Conservation (phyloP, 2,113 vertebrate genomes). For the Pycnonotus jocosus region DNA sequence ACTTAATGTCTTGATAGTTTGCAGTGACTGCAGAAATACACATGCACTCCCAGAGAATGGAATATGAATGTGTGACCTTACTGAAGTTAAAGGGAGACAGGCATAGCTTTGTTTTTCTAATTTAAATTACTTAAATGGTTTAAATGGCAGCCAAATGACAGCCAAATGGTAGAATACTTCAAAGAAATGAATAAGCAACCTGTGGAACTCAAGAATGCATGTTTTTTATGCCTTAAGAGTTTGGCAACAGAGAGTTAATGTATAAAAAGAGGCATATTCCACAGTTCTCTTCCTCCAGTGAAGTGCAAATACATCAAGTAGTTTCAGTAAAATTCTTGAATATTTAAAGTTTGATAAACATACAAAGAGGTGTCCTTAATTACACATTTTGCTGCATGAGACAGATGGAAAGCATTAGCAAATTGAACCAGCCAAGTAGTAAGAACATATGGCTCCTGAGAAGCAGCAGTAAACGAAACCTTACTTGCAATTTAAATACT, state of each 20-base stretch:
- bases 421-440: conserved; percentile 46
- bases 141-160: neutral
- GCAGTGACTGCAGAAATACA: neutral
- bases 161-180: neutral
- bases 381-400: conserved; percentile 17
- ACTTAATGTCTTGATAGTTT: neutral
- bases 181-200: neutral
- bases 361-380: conserved; percentile 57
- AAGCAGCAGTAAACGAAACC: conserved; percentile 50
- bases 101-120: neutral
- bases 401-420: conserved; percentile 64
- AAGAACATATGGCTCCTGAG: conserved; percentile 60
- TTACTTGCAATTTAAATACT: conserved; percentile 29
- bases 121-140: conserved; percentile 14
- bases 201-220: neutral
- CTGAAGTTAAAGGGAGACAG: neutral
- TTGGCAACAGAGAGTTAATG: neutral
- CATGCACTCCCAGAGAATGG: neutral
- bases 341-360: conserved; percentile 42
- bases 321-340: conserved; percentile 7
- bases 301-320: conserved; percentile 18
- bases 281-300: neutral
- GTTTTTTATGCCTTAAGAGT: neutral
- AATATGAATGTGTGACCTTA: neutral
- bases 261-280: conserved; percentile 4